Evolutionary conservation across 2,113 vertebrate species (phyloP), one percentile per base, ranked within the genome.

Genomic region (Calonectris borealis): DNA sequence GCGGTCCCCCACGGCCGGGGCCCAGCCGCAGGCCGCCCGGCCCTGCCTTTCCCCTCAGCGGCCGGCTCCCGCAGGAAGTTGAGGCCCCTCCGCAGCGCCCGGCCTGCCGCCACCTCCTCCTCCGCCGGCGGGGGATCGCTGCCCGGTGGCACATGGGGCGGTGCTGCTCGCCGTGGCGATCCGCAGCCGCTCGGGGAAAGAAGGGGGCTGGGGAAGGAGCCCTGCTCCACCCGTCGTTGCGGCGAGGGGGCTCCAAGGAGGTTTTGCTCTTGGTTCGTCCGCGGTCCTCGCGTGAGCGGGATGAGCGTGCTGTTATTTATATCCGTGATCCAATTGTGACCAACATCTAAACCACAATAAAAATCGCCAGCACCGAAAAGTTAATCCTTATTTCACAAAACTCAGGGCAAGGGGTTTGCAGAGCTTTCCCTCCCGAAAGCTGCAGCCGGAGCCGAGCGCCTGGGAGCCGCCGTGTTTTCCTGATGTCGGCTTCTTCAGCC

Each of bases 301-400:
- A 6, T 3, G 44, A 25, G n/a, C 0, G 22, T 5, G 0, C 5
- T 3, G 20, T 4, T 10, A 2, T 2, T 32, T 13, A 10, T 27
- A 16, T 16, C 48, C 32, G 1, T 4, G 11, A 15, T 7, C 17
- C 14, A 3, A 11, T 5, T 3, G 75, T 5, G 15, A 16, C 34
- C 10, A 1, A 24, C n/a, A 4, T 4, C 7, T 26, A 3, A 54
- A 22, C 0, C 6, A 6, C 60, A 32, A 6, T 6, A 4, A 17
- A 19, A 26, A 27, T 6, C 3, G 7, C 32, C 31, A 10, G 31
- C 25, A 3, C 34, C 25, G 8, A 2, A 4, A 25, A 5, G 13
- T 26, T 16, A 2, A 11, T 8, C 40, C 13, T 5, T 10, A 3
- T 9, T 11, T 44, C 36, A 13, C 15, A 8, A 3, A 44, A 4